phyloP scores from a whole-genome alignment of 1,140 invertebrate genomes.

The Bombus cullumanus region DNA sequence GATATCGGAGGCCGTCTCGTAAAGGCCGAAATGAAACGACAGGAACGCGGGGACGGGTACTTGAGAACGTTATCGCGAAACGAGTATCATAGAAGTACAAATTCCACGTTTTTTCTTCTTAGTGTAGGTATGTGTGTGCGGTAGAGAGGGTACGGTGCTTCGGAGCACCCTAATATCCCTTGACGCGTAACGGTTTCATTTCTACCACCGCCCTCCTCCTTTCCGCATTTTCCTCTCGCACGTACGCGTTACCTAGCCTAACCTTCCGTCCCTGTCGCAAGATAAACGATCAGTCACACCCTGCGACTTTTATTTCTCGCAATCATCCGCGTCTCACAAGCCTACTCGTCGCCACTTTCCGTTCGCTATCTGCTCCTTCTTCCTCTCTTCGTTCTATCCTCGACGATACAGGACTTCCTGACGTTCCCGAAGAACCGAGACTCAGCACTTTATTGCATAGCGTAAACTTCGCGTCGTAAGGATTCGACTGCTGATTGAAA shows the following conservation, averaged over 20 bases:
- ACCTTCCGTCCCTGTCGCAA: constrained; percentile 56
- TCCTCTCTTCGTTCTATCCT: not conserved
- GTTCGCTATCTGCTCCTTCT: not conserved
- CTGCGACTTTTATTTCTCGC: constrained; percentile 78
- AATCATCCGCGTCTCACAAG: constrained; percentile 71
- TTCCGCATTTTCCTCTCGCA: constrained; percentile 36
- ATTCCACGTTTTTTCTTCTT: constrained; percentile 53
- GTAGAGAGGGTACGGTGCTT: constrained; percentile 33
- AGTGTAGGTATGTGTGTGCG: constrained; percentile 10
- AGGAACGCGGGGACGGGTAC: constrained; percentile 68
- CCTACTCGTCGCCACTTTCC: constrained; percentile 42
- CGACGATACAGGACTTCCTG: constrained; percentile 41
- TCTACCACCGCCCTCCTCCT: constrained; percentile 46
- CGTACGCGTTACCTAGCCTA: constrained; percentile 44
- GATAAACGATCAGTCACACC: constrained; percentile 79
- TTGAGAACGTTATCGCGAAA: constrained; percentile 66
- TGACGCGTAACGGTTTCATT: constrained; percentile 70
- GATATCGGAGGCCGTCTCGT: constrained; percentile 46
- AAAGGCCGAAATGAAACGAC: constrained; percentile 72
- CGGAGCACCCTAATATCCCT: constrained; percentile 68
- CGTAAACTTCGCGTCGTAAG: constrained; percentile 69
- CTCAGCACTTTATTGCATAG: constrained; percentile 67
- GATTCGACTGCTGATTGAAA: constrained; percentile 71
- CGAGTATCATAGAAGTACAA: constrained; percentile 64
- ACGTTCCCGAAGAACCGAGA: constrained; percentile 11